Conservation (phyloP, 1,140 invertebrate genomes). For the Heliothis virescens region DNA sequence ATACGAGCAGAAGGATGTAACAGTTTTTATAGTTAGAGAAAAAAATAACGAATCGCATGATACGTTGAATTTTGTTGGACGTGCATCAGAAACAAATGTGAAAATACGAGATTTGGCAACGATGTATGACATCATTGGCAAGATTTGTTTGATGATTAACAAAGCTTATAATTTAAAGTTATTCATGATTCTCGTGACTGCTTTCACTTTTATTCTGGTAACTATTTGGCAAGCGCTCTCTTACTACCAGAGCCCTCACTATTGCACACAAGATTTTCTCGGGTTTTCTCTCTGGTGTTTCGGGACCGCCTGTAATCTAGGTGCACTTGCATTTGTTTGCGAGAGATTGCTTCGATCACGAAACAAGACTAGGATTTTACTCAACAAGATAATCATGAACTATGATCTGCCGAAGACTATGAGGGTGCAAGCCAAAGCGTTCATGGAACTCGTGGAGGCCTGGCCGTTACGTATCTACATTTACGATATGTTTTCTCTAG, state of each 20-base stretch:
- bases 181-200: neutral
- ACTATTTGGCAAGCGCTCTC: neutral
- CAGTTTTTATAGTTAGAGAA: neutral
- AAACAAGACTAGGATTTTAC: too few relatives aligned
- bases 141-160: neutral
- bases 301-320: neutral
- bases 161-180: constrained; percentile 49
- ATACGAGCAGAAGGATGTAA: neutral
- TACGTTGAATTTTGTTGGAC: neutral
- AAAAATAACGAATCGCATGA: neutral
- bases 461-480: too few relatives aligned
- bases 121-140: neutral
- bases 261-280: neutral
- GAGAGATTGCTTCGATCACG: neutral
- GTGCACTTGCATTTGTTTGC: constrained; percentile 32
- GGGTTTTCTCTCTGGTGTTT: neutral
- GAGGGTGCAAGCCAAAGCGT: too few relatives aligned
- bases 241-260: neutral
- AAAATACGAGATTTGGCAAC: constrained; percentile 14
- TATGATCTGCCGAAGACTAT: too few relatives aligned
- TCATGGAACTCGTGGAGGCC: too few relatives aligned
- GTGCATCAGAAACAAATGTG: neutral
- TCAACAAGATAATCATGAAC: too few relatives aligned
- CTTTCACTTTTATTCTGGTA: neutral
- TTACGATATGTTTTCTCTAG: too few relatives aligned